Evolutionary conservation across 2,113 vertebrate species (phyloP).

Genomic region (Porphyrio hochstetteri): DNA sequence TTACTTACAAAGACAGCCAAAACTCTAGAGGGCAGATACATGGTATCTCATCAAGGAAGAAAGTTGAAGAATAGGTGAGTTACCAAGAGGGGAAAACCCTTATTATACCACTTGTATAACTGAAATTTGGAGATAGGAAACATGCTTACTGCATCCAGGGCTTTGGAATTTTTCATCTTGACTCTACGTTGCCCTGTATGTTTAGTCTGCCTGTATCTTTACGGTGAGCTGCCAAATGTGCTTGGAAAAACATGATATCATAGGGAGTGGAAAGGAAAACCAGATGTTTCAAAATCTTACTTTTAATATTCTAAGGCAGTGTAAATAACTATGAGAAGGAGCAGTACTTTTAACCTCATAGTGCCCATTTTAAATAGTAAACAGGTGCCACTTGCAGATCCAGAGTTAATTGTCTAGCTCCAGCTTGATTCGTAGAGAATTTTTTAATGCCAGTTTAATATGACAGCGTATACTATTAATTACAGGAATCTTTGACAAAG

Average conservation of each 20-base stretch:
- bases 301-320: background rate
- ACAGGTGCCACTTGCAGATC: background rate
- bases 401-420: background rate
- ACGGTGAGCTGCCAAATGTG: conserved; percentile 39
- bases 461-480: background rate
- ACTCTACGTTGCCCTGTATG: conserved; percentile 8
- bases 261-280: conserved; percentile 59
- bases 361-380: background rate
- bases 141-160: background rate
- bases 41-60: background rate
- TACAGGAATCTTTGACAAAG: background rate
- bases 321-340: background rate
- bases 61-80: background rate
- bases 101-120: background rate
- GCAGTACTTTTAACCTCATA: background rate
- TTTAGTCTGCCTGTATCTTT: conserved; percentile 67
- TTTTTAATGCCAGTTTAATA: background rate
- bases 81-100: background rate
- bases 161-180: conserved; percentile 37
- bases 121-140: conserved; percentile 2
- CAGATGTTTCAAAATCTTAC: conserved; percentile 53
- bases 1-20: background rate
- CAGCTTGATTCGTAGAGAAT: background rate
- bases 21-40: background rate
- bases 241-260: conserved; percentile 70